Evolutionary conservation across 1,140 invertebrate genomes (phyloP).

Genomic region (Mercenaria mercenaria): DNA sequence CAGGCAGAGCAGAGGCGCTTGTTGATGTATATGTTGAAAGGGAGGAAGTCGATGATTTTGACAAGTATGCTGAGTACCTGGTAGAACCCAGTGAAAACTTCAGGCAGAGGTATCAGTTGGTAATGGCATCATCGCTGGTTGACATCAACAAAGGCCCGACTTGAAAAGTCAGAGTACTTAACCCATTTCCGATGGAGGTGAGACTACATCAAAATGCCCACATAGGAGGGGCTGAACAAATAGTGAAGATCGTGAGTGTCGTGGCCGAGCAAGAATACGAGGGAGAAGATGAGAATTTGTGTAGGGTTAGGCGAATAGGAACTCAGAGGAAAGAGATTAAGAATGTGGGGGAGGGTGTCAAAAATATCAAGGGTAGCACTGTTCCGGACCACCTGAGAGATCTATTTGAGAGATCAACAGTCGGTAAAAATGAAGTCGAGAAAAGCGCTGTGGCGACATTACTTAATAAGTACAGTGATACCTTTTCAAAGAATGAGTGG

Average conservation of each 20-base stretch:
- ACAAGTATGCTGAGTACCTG: not conserved
- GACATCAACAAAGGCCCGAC: not conserved
- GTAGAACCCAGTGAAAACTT: not conserved
- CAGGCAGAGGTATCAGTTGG: not conserved
- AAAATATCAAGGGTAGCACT: no score
- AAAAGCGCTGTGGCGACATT: not conserved
- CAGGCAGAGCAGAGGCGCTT: not conserved
- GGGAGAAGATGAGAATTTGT: not conserved
- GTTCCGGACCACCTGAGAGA: not conserved
- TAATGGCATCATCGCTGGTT: not conserved
- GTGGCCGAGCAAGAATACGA: not conserved
- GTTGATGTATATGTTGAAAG: conserved; percentile 2
- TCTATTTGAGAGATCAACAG: not conserved
- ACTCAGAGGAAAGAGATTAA: no score
- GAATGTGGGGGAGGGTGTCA: not conserved
- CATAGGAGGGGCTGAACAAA: not conserved
- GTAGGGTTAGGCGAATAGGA: not conserved
- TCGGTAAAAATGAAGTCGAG: not conserved
- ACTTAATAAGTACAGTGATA: not conserved
- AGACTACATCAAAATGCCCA: not conserved
- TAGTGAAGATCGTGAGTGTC: conserved; percentile 18
- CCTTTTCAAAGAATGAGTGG: not conserved
- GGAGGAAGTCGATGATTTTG: not conserved
- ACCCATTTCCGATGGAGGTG: not conserved
- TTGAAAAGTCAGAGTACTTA: conserved; percentile 3